Conservation (phyloP, 2,888 invertebrate genomes). For the Tinea pellionella region DNA sequence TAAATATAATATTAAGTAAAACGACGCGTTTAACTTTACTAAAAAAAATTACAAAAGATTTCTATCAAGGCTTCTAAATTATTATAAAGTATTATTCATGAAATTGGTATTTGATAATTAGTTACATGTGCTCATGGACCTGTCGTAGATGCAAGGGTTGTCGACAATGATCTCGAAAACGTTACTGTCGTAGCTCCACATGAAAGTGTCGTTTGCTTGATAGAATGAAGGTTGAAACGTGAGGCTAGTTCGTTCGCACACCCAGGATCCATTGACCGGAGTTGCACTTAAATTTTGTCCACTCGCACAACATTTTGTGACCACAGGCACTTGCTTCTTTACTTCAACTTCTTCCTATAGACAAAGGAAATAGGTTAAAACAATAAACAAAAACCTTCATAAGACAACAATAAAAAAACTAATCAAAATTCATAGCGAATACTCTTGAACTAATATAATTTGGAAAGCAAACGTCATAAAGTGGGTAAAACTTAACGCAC, state of each 20-base stretch:
- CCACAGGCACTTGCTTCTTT: conserved; percentile 50
- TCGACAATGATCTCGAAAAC: conserved; percentile 68
- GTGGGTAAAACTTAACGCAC: neutral
- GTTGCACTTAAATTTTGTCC: conserved; percentile 52
- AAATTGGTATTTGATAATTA: neutral
- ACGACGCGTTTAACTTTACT: too few species aligned
- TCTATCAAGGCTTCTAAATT: neutral
- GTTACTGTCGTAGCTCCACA: conserved; percentile 46
- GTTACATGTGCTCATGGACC: conserved; percentile 31
- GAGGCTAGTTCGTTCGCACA: conserved; percentile 40
- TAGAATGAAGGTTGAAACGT: conserved; percentile 66
- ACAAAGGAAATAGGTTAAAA: conserved; percentile 16
- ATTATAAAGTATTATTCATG: neutral
- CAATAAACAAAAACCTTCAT: neutral
- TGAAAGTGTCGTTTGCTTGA: conserved; percentile 59
- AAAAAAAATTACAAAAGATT: too few species aligned
- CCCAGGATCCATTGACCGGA: conserved; percentile 39
- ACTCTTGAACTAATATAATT: neutral
- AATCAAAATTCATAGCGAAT: neutral
- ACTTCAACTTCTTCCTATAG: conserved; percentile 38
- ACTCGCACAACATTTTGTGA: conserved; percentile 64
- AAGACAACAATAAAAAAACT: neutral
- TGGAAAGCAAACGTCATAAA: neutral
- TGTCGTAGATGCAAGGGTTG: conserved; percentile 66
- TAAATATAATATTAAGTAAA: conserved; percentile 15